These are phyloP conservation scores for Sinella curviseta DNA, from an alignment of 1,140 invertebrate species.

Conservation along the genomic window DNA sequence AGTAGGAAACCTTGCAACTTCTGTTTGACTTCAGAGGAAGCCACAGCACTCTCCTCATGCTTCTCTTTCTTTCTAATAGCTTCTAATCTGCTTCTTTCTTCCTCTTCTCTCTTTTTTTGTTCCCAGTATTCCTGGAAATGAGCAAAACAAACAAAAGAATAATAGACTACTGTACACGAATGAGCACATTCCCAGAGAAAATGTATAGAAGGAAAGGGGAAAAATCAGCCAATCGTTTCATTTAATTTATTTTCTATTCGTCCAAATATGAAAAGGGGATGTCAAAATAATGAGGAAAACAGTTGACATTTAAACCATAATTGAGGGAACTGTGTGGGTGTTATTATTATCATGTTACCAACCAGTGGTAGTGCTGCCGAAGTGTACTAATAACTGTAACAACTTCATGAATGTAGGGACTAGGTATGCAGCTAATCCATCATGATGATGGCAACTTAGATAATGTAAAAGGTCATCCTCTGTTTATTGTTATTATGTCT, in stretches of 20 bases:
- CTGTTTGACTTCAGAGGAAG: conserved; percentile 93
- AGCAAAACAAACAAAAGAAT: conserved; percentile 7
- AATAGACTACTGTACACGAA: too few species aligned
- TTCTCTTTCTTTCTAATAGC: conserved; percentile 86
- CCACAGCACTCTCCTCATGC: conserved; percentile 90
- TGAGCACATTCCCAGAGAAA: too few species aligned
- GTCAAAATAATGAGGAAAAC: background rate
- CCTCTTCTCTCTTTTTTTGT: conserved; percentile 68
- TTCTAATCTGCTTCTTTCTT: conserved; percentile 73
- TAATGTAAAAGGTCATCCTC: background rate
- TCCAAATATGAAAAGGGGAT: background rate
- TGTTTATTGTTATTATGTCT: too few species aligned
- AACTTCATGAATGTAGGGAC: too few species aligned
- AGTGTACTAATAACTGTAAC: too few species aligned
- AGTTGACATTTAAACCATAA: background rate
- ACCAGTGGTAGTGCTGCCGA: too few species aligned
- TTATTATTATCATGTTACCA: too few species aligned
- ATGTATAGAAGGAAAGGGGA: background rate
- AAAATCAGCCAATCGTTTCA: background rate
- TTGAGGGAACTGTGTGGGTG: background rate
- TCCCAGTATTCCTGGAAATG: conserved; percentile 74
- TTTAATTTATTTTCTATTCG: background rate
- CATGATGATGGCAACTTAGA: background rate
- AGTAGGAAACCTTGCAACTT: conserved; percentile 87
- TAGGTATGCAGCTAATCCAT: background rate